Base-by-base conservation (phyloP, 2,113 vertebrate species). In the Willisornis vidua region DNA sequence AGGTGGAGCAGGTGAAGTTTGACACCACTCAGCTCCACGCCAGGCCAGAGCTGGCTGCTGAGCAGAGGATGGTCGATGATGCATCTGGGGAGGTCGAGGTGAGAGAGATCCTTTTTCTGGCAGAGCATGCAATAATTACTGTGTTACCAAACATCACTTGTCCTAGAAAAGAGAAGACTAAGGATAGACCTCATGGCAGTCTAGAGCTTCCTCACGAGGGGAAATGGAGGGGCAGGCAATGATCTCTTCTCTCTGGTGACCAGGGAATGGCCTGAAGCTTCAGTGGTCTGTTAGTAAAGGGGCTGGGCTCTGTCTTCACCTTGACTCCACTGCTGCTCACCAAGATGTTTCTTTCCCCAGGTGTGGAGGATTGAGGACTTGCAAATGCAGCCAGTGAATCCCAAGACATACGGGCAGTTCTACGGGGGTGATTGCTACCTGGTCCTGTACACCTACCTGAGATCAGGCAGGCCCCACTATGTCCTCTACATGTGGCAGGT, bases 401-500 rank as follows among this genome's bases (percentile, higher is more conserved):
- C 97, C 41, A 98, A 94, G 68, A 98, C 93, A 0, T 98, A 98
- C 0, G 99, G 99, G 22, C 98, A 99, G 96, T 99, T 99, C 94
- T 99, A 99, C 0, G 99, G 99, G 39, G 99, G 99, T 19, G 99
- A 99, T 79, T 99, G 99, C 96, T 99, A 99, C 96, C 90, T 99
- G 85, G 97, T 99, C 68, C 95, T 99, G 37, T 99, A 99, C 94
- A 98, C 98, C 9, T 99, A 99, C 96, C 82, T 94, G 76, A 98
- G 89, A 66, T 96, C 98, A 29, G 96, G 97, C 91, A 97, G 97
- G 87, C 97, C 97, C 37, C 98, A 99, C 72, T 98, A 99, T 24
- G 66, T 99, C 49, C 98, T 99, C 77, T 99, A 99, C 83, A 99
- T 99, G 98, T 99, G 99, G 99, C 98, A 98, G 98, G 99, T 99